A percentile compares a stretch with the other conserved stretches of the same genome.
These are phyloP conservation scores for Galerucella calmariensis DNA, from an alignment of 2,888 invertebrate genomes.

Conservation along the genomic window DNA sequence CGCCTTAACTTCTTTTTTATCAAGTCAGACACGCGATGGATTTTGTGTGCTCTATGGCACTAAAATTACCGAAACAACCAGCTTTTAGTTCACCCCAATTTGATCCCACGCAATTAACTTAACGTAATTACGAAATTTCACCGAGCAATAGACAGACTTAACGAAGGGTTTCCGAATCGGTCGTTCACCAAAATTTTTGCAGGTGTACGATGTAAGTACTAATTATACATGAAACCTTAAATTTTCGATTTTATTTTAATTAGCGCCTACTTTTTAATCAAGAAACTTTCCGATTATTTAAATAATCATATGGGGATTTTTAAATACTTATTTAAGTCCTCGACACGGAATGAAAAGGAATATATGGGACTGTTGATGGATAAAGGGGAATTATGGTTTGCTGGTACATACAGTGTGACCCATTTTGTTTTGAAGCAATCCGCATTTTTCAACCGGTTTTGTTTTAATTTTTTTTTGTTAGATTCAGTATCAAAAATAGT, in stretches of 20 bases:
- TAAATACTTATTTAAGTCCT: too few relatives aligned
- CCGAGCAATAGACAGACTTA: conserved; percentile 12
- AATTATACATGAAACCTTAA: conserved; percentile 9
- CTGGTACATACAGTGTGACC: too few relatives aligned
- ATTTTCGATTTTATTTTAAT: background rate
- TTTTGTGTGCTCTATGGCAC: conserved; percentile 24
- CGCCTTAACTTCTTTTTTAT: background rate
- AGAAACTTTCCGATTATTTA: background rate
- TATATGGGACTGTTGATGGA: too few relatives aligned
- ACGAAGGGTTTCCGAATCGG: conserved; percentile 22
- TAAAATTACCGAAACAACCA: conserved; percentile 21
- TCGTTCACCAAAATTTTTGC: conserved; percentile 10
- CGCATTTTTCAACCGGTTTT: too few relatives aligned
- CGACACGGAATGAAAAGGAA: too few relatives aligned
- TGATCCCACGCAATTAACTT: conserved; percentile 31
- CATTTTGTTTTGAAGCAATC: too few relatives aligned
- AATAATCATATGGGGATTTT: background rate
- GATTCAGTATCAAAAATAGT: too few relatives aligned
- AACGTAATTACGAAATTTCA: conserved; percentile 30
- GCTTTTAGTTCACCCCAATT: conserved; percentile 19
- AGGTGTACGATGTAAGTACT: conserved; percentile 11
- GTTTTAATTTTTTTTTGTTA: too few relatives aligned
- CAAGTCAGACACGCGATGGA: conserved; percentile 22
- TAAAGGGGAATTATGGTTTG: too few relatives aligned
- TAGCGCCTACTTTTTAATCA: conserved; percentile 1